phyloP scores from a whole-genome alignment of 2,888 invertebrate genomes.

The Acheta domesticus region DNA sequence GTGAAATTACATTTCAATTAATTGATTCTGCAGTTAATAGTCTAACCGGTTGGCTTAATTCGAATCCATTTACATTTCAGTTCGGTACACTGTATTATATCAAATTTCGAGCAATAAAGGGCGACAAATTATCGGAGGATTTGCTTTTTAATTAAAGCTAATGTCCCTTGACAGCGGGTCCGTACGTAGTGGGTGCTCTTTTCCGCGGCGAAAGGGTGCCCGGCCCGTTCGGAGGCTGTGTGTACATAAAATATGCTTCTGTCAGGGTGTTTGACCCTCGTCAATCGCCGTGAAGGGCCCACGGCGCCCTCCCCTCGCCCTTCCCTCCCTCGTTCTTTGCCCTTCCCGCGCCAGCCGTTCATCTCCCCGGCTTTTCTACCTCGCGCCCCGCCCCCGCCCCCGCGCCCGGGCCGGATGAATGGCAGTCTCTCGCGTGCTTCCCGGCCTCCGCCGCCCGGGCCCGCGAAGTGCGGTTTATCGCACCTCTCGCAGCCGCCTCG shows the following conservation, averaged over 20 bases:
- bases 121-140: slow-evolving; percentile 18
- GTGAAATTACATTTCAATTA: not conserved
- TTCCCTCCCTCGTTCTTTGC: too few species aligned
- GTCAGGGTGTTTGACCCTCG: slow-evolving; percentile 18
- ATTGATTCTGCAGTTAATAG: not conserved
- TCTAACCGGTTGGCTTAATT: not conserved
- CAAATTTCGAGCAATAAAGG: not conserved
- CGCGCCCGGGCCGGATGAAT: not conserved
- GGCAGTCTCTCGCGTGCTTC: not conserved
- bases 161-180: not conserved
- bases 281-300: not conserved
- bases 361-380: too few species aligned
- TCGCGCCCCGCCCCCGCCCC: too few species aligned
- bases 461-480: not conserved
- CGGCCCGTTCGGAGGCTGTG: too few species aligned
- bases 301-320: too few species aligned
- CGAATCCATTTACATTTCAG: not conserved
- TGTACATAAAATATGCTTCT: not conserved
- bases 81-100: not conserved
- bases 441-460: not conserved
- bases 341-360: too few species aligned
- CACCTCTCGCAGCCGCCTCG: not conserved
- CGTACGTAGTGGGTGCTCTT: not conserved
- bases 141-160: not conserved
- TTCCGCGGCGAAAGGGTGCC: too few species aligned